Conservation (phyloP, 2,797 vertebrate species). For the Fringilla coelebs region DNA sequence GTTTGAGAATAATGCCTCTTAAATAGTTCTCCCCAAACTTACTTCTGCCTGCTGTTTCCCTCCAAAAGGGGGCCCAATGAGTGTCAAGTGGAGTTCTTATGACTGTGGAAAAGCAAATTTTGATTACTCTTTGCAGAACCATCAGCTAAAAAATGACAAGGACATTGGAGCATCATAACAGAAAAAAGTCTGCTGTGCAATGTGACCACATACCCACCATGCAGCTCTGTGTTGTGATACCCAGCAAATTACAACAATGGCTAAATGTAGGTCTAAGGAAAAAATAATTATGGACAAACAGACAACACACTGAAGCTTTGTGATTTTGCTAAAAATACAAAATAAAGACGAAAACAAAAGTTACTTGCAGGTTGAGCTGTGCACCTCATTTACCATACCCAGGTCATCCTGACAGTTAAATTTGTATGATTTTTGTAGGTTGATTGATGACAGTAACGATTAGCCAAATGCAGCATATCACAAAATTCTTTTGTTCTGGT, state of each 20-base stretch:
- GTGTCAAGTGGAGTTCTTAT: background rate
- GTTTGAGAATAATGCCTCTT: background rate
- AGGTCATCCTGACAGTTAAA: background rate
- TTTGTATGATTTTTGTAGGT: background rate
- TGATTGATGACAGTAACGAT: background rate
- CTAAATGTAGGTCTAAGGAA: background rate
- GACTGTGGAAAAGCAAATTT: background rate
- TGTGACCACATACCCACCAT: background rate
- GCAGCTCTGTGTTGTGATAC: background rate
- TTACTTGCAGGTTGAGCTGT: background rate
- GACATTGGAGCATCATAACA: background rate
- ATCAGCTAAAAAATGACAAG: background rate
- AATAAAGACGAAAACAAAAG: background rate
- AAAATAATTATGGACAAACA: background rate
- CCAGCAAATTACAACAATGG: background rate
- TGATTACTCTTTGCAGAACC: background rate
- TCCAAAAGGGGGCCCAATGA: background rate
- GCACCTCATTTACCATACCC: background rate
- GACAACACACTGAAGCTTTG: background rate
- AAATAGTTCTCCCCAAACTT: background rate
- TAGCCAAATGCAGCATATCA: background rate
- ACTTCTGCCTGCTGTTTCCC: background rate
- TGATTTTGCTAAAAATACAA: background rate
- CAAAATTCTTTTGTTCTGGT: background rate
- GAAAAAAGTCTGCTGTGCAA: background rate